Conservation (phyloP, 2,797 vertebrate genomes). For the Glyptemys insculpta region DNA sequence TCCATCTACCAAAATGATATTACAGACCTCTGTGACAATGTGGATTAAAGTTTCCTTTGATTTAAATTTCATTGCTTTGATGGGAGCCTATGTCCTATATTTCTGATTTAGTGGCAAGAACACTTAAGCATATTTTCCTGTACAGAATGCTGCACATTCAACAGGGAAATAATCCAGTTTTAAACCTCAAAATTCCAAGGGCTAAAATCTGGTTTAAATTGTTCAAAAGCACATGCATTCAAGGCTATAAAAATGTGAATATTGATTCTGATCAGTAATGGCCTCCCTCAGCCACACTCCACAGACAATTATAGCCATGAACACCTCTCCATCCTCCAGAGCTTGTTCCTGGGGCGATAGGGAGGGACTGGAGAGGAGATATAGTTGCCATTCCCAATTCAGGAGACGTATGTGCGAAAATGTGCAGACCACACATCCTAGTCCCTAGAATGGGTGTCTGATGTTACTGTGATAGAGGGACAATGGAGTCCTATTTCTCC, state of each 20-base stretch:
- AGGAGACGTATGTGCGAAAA: neutral
- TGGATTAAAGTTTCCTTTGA: conserved; percentile 38
- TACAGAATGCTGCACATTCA: neutral
- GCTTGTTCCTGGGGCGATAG: neutral
- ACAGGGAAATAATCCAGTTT: neutral
- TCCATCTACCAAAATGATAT: neutral
- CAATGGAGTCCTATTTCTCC: too few relatives aligned
- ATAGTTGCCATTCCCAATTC: neutral
- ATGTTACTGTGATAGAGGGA: neutral
- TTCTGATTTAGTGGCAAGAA: neutral
- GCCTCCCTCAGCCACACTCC: neutral
- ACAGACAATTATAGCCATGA: neutral
- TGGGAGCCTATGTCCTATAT: neutral
- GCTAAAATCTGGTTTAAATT: neutral
- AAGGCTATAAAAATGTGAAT: neutral
- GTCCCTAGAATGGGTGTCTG: neutral
- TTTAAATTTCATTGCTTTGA: neutral
- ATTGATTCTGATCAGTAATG: neutral
- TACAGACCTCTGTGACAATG: neutral
- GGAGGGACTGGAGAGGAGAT: neutral
- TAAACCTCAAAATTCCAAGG: neutral
- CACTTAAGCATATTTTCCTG: neutral
- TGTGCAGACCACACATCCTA: neutral
- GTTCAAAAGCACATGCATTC: accelerated
- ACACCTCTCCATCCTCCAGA: neutral